These are phyloP conservation scores for Brassicogethes aeneus DNA, from an alignment of 2,888 invertebrate genomes.

Conservation along the genomic window DNA sequence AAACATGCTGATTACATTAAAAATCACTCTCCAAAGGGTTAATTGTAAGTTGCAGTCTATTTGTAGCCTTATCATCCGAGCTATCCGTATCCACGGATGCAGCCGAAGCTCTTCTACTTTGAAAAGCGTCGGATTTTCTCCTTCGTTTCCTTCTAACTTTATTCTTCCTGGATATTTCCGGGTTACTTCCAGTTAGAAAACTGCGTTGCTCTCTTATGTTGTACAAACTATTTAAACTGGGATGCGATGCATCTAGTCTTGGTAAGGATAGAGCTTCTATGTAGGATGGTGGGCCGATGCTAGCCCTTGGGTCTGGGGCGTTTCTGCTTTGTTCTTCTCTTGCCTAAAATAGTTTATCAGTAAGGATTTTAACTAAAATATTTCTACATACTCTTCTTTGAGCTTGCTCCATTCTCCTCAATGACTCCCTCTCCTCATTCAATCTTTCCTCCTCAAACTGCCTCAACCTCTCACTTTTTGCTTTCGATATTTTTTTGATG, in stretches of 20 bases:
- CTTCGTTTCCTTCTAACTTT: slow-evolving; percentile 25
- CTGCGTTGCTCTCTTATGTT: slow-evolving; percentile 27
- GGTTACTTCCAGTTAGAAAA: slow-evolving; percentile 25
- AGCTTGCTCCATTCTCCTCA: slow-evolving; percentile 42
- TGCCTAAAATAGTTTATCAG: slow-evolving; percentile 3
- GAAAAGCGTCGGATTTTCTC: slow-evolving; percentile 24
- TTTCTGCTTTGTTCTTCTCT: slow-evolving; percentile 41
- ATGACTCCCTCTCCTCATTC: slow-evolving; percentile 48
- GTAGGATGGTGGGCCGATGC: slow-evolving; percentile 63
- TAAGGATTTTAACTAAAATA: neutral
- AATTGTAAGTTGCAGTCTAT: slow-evolving; percentile 9
- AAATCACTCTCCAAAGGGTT: slow-evolving; percentile 29
- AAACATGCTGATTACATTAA: slow-evolving; percentile 14
- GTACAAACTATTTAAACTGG: slow-evolving; percentile 36
- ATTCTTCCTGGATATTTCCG: slow-evolving; percentile 27
- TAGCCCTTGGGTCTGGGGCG: slow-evolving; percentile 60
- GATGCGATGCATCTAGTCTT: slow-evolving; percentile 52
- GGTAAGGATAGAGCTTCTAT: slow-evolving; percentile 71
- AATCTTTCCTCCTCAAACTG: slow-evolving; percentile 45
- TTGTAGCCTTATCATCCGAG: slow-evolving; percentile 17
- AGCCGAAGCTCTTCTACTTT: slow-evolving; percentile 22
- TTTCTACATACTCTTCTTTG: slow-evolving; percentile 28
- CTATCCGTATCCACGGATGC: slow-evolving; percentile 21
- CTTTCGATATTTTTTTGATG: slow-evolving; percentile 32
- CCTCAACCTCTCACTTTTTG: slow-evolving; percentile 39